phyloP scores from a whole-genome alignment of 1,140 invertebrate genomes.

The Drosophila sproati region DNA sequence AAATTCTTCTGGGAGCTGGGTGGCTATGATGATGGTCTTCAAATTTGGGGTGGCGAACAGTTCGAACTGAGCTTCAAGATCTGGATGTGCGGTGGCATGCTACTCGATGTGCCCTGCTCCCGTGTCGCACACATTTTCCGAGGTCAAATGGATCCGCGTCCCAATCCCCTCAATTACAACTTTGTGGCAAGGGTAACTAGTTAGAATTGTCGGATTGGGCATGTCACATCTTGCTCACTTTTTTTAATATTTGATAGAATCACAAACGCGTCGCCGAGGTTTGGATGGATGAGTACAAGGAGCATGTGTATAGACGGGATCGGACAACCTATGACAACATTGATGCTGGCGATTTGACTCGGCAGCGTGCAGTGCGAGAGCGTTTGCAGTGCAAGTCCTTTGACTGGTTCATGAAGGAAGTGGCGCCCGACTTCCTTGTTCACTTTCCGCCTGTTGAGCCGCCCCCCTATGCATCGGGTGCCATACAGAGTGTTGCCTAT shows the following conservation, averaged over 20 bases:
- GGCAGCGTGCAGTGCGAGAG: conserved; percentile 88
- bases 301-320: conserved; percentile 89
- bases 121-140: conserved; percentile 95
- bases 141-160: conserved; percentile 90
- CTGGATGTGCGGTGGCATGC: conserved; percentile 95
- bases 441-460: conserved; percentile 93
- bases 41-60: conserved; percentile 98
- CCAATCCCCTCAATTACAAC: conserved; percentile 90
- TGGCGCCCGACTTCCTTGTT: conserved; percentile 91
- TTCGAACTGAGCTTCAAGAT: conserved; percentile 99
- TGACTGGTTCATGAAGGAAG: conserved; percentile 93
- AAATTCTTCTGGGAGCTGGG: conserved; percentile 98
- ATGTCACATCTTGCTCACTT: no score
- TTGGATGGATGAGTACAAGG: conserved; percentile 95
- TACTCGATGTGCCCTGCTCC: conserved; percentile 95
- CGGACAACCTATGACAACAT: conserved; percentile 87
- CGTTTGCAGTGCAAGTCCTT: conserved; percentile 92
- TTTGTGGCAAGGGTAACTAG: conserved; percentile 64
- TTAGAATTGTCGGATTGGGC: no score
- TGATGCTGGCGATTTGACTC: conserved; percentile 89
- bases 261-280: conserved; percentile 92
- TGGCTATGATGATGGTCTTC: conserved; percentile 95
- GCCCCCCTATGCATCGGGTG: conserved; percentile 89
- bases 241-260: conserved; percentile 85
- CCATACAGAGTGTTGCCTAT: conserved; percentile 88